Conservation (phyloP, 2,113 vertebrate species). For the Saccopteryx bilineata region DNA sequence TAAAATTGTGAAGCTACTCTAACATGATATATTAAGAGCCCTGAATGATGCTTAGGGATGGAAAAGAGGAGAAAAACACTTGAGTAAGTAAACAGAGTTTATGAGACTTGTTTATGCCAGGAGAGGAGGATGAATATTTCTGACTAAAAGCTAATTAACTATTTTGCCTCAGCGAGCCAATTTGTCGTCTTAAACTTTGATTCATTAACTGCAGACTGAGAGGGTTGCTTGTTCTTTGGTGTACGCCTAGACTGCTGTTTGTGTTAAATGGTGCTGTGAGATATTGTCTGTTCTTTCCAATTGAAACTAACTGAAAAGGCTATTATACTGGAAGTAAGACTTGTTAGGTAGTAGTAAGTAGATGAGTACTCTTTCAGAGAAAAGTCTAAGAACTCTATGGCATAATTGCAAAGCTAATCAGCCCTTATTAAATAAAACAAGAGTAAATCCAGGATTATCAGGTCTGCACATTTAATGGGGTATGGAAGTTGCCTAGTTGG, state of each 20-base stretch:
- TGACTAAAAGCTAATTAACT: slow-evolving; percentile 83
- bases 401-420: slow-evolving; percentile 78
- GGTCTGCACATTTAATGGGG: slow-evolving; percentile 70
- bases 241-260: slow-evolving; percentile 45
- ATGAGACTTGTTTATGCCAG: slow-evolving; percentile 81
- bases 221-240: slow-evolving; percentile 65
- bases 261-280: slow-evolving; percentile 78
- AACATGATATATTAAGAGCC: slow-evolving; percentile 75
- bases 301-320: slow-evolving; percentile 72
- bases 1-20: slow-evolving; percentile 69
- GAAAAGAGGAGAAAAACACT: slow-evolving; percentile 61
- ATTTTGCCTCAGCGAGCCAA: slow-evolving; percentile 76
- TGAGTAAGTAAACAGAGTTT: slow-evolving; percentile 78
- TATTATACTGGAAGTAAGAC: slow-evolving; percentile 71
- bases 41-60: slow-evolving; percentile 64
- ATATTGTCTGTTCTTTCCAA: slow-evolving; percentile 75
- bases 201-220: slow-evolving; percentile 79
- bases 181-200: slow-evolving; percentile 81
- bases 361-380: slow-evolving; percentile 70
- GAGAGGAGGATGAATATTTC: slow-evolving; percentile 80
- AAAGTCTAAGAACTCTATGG: slow-evolving; percentile 56
- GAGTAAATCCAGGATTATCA: slow-evolving; percentile 58
- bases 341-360: slow-evolving; percentile 77
- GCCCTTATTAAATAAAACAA: slow-evolving; percentile 74
- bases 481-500: slow-evolving; percentile 63